These are phyloP conservation scores for Hirtodrosophila confusa DNA, from an alignment of 2,888 invertebrate genomes.

Conservation along the genomic window DNA sequence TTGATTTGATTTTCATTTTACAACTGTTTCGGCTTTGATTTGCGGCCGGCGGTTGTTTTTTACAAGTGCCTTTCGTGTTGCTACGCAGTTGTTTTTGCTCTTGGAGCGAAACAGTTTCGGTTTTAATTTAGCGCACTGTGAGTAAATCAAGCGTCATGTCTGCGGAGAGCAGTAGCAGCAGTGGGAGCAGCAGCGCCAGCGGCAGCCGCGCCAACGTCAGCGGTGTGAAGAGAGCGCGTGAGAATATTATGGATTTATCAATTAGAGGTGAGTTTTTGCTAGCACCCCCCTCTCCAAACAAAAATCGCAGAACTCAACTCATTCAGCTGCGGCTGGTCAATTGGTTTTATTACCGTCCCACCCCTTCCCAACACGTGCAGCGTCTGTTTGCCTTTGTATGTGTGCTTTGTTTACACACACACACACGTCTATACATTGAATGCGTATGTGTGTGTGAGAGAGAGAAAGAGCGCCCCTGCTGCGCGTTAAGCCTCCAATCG, in stretches of 20 bases:
- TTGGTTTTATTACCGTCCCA: conserved; percentile 21
- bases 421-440: too few relatives aligned
- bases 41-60: conserved; percentile 24
- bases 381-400: conserved; percentile 5
- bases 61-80: conserved; percentile 36
- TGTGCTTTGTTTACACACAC: conserved; percentile 68
- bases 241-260: conserved; percentile 80
- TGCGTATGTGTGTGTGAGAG: conserved; percentile 14
- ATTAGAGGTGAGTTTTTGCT: conserved; percentile 73
- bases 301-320: conserved; percentile 32
- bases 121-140: conserved; percentile 32
- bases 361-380: conserved; percentile 44
- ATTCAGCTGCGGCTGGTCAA: conserved; percentile 31
- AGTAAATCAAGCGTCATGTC: conserved; percentile 33
- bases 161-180: conserved; percentile 37
- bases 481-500: conserved; percentile 43
- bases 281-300: background rate
- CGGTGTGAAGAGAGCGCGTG: conserved; percentile 38
- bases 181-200: conserved; percentile 2
- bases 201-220: conserved; percentile 13
- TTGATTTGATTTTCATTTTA: conserved; percentile 63
- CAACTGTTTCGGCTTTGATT: conserved; percentile 45
- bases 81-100: conserved; percentile 49
- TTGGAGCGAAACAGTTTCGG: conserved; percentile 30
- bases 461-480: conserved; percentile 8